Base-by-base conservation (phyloP, 2,888 invertebrate species). In the Pyrgus malvae region DNA sequence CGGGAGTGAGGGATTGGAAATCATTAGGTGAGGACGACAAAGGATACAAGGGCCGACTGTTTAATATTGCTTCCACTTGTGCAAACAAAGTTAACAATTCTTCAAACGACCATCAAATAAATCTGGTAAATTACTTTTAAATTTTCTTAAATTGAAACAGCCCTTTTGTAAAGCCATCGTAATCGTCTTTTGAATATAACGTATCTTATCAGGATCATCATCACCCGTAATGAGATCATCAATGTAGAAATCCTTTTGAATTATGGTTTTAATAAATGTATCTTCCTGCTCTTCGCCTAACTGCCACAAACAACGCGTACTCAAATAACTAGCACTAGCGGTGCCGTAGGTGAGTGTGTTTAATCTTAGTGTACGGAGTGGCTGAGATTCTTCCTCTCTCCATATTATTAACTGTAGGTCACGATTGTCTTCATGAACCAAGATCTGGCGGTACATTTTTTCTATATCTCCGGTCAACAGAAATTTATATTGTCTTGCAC, bases 401-500 rank as follows among this genome's bases (percentile, higher is more conserved):
- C 78, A 80, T 3, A 81, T 37, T 3, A 83, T 77, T 6, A 67
- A 48, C 40, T 78, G 78, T n/a, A 68, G 63, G n/a, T 66, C 27
- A 11, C 65, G 46, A 38, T 62, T 56, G 12, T 29, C 23, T 7
- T 37, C 19, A 8, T 48, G 19, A 0, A 61, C 55, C 6, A 14
- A 3, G 0, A 63, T 31, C 40, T 65, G 63, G 0, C 63, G 46
- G 40, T 56, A 63, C 55, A 61, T 59, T 46, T 80, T 78, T 19
- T 62, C 67, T 7, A 82, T 70, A 48, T 80, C 45, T 7, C 46
- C 51, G 6, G 56, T 55, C 0, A 60, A 7, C 16, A 59, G 14
- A 58, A 45, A 57, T 19, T 50, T 48, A 19, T 57, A 45, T 37
- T 57, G 58, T 7, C 59, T 31, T 33, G 48, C 46, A 37, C 57